Base-by-base conservation (phyloP, 2,113 vertebrate species). In the Phylloscopus whistleri region DNA sequence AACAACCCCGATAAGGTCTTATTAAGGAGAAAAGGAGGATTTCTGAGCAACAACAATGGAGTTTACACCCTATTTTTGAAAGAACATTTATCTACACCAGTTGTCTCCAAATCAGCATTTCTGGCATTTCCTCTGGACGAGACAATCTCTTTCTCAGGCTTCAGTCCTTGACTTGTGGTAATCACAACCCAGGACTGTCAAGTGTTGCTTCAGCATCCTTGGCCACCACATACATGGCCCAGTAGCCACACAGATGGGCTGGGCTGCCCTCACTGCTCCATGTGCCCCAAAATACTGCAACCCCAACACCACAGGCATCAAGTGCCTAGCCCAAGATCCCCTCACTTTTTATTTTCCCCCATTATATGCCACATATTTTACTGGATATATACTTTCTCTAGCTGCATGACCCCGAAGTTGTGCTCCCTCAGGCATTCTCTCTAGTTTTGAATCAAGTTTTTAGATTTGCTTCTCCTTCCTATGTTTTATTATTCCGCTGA, bases 381-480 rank as follows among this genome's bases (percentile, higher is more conserved):
- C 0, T 8, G 2, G 5, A 46, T 27, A 33, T 3, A 10, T 3
- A 16, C 21, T 49, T 89, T 28, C 16, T 24, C 55, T 11, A 60
- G 10, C 8, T 30, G 28, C 0, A 0, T 43, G 31, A 82, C 55
- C 18, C 37, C 0, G 0, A 53, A 33, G 16, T 11, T 68, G 16
- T 56, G 23, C 41, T 63, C 26, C 27, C 46, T 72, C 20, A 3
- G 9, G 16, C 84, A 68, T 66, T 58, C 81, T 41, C 55, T 80
- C 35, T 18, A 60, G 49, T 33, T 27, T 10, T 46, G 20, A 84
- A 64, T 49, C 22, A 67, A 66, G 10, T 43, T 82, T 79, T 89
- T 20, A 87, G n/a, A 87, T 75, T 68, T 59, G 39, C 14, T 60
- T 73, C 56, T 63, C 59, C 27, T 74, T 43, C 30, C 46, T 35